A percentile compares a stretch with the other conserved stretches of the same genome.
phyloP scores from a whole-genome alignment of 2,113 vertebrate genomes.

The Atrichornis clamosus region DNA sequence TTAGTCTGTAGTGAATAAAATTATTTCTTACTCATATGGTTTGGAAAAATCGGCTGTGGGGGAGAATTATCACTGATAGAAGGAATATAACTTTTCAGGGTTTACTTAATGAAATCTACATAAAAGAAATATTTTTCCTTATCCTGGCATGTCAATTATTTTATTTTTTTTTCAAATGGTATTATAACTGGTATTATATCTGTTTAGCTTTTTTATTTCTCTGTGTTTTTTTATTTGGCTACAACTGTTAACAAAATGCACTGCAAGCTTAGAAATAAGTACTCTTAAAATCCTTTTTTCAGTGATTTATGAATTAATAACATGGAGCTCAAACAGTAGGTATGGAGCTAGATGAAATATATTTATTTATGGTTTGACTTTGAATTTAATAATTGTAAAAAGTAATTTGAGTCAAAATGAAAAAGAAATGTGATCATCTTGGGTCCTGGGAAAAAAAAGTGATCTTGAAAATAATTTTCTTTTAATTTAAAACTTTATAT shows the following conservation, averaged over 20 bases:
- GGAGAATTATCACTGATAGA: not conserved
- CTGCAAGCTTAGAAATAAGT: not conserved
- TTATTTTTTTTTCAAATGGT: not conserved
- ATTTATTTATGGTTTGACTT: conserved; percentile 8
- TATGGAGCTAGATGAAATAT: not conserved
- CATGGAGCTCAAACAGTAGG: not conserved
- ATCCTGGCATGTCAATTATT: not conserved
- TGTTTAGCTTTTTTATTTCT: not conserved
- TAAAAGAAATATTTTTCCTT: not conserved
- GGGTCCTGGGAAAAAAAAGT: conserved; percentile 1
- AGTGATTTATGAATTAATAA: conserved; percentile 58
- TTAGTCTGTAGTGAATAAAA: not conserved
- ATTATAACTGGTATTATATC: not conserved
- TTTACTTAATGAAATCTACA: not conserved
- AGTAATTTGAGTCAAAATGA: conserved; percentile 1
- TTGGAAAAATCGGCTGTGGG: not conserved
- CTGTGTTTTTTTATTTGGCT: not conserved
- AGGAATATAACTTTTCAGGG: not conserved
- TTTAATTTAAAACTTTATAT: not conserved
- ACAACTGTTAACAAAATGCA: not conserved
- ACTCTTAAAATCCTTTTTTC: not conserved
- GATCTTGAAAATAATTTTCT: not conserved
- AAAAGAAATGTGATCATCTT: not conserved
- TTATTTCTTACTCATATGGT: not conserved
- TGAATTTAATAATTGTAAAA: conserved; percentile 42